Evolutionary conservation across 1,140 invertebrate species (phyloP).

Genomic region (Drosophila funebris): DNA sequence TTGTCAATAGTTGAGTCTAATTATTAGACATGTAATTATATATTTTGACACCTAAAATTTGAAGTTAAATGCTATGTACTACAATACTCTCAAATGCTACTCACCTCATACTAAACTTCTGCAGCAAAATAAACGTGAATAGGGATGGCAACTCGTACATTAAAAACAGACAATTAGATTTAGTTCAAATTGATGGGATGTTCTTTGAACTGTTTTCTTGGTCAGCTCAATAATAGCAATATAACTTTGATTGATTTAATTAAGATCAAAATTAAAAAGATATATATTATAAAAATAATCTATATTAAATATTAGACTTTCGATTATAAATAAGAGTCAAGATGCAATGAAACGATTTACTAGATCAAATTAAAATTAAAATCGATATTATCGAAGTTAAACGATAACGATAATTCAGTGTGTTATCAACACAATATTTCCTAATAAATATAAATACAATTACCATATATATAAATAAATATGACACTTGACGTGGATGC

Average conservation of each 20-base stretch:
- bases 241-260: too few species aligned
- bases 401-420: not conserved
- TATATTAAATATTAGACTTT: too few species aligned
- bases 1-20: slow-evolving; percentile 3
- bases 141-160: too few species aligned
- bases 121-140: slow-evolving; percentile 7
- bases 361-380: too few species aligned
- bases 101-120: slow-evolving; percentile 5
- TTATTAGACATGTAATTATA: slow-evolving; percentile 18
- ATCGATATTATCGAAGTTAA: not conserved
- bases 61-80: not conserved
- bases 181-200: too few species aligned
- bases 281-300: too few species aligned
- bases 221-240: too few species aligned
- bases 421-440: not conserved
- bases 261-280: too few species aligned
- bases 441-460: not conserved
- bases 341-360: too few species aligned
- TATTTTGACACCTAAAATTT: not conserved
- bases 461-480: slow-evolving; percentile 18
- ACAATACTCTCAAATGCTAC: not conserved
- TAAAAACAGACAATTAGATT: too few species aligned
- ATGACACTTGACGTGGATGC: slow-evolving; percentile 77
- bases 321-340: too few species aligned
- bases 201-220: too few species aligned